Evolutionary conservation across 2,113 vertebrate genomes (phyloP).

Genomic region (Ageneiosus marmoratus): DNA sequence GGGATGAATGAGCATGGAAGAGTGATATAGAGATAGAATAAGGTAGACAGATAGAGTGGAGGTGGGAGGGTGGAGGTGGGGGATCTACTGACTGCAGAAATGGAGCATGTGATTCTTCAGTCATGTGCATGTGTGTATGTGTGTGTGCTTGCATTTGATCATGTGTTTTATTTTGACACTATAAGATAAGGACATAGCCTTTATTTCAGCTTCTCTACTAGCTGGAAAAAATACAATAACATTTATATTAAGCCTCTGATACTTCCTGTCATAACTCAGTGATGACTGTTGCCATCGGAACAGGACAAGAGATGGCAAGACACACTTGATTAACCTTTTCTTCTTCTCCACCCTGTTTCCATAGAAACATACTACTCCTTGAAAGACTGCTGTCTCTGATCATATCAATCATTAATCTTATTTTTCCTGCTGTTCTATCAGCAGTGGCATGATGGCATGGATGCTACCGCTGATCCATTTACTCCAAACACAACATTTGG

Average conservation of each 20-base stretch:
- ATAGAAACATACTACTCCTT: constrained; percentile 54
- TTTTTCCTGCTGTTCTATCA: constrained; percentile 33
- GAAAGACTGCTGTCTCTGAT: constrained; percentile 45
- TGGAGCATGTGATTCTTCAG: constrained; percentile 76
- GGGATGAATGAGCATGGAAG: constrained; percentile 1
- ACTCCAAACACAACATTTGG: not conserved
- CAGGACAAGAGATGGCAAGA: constrained; percentile 22
- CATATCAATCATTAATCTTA: constrained; percentile 51
- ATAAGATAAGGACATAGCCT: constrained; percentile 54
- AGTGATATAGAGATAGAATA: constrained; percentile 17
- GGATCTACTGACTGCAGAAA: constrained; percentile 66
- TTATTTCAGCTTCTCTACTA: constrained; percentile 57
- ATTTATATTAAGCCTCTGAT: constrained; percentile 46
- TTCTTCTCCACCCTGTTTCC: constrained; percentile 43
- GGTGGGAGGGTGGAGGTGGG: constrained; percentile 29
- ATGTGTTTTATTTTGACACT: constrained; percentile 66
- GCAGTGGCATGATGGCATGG: not conserved
- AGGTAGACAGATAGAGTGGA: constrained; percentile 58
- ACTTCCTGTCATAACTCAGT: constrained; percentile 37
- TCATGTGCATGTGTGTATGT: constrained; percentile 56
- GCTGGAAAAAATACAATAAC: constrained; percentile 44
- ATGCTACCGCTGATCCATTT: not conserved
- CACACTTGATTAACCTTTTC: constrained; percentile 7
- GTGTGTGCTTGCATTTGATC: constrained; percentile 19
- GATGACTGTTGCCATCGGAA: constrained; percentile 46